Percentiles rank a stretch among this genome's conserved stretches.
phyloP scores from a whole-genome alignment of 2,113 vertebrate species.

The Anolis sagrei region DNA sequence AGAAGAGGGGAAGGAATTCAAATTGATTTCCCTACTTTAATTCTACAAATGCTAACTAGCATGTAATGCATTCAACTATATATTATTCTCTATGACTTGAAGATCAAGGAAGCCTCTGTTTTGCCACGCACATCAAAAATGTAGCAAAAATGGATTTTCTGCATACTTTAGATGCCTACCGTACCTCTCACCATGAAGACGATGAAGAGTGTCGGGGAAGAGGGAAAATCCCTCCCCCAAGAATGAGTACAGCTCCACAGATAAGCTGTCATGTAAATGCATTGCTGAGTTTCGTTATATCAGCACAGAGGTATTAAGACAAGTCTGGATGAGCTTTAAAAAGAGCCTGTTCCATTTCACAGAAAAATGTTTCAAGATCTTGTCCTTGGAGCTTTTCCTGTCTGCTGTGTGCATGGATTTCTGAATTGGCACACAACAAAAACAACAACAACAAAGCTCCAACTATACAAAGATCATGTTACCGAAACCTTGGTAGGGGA shows the following conservation, averaged over 20 bases:
- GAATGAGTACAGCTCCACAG: background rate
- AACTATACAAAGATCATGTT: too few species aligned
- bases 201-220: conserved; percentile 23
- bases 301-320: conserved; percentile 42
- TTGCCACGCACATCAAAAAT: conserved; percentile 21
- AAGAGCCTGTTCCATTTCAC: conserved; percentile 32
- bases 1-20: background rate
- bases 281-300: conserved; percentile 23
- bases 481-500: too few species aligned
- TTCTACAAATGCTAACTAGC: conserved; percentile 19
- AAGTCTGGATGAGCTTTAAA: conserved; percentile 26
- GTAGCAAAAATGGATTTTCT: conserved; percentile 52
- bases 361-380: conserved; percentile 2
- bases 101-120: conserved; percentile 43
- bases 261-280: conserved; percentile 42
- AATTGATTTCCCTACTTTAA: conserved; percentile 38
- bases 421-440: background rate
- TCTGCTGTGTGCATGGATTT: background rate
- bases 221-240: conserved; percentile 5
- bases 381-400: background rate
- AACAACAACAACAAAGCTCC: too few species aligned
- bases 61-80: conserved; percentile 5
- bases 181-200: conserved; percentile 6
- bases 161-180: conserved; percentile 37
- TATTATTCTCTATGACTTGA: conserved; percentile 43